A percentile compares a stretch with the other conserved stretches of the same genome.
These are phyloP conservation scores for Pyralis farinalis DNA, from an alignment of 2,888 invertebrate genomes.

Conservation along the genomic window DNA sequence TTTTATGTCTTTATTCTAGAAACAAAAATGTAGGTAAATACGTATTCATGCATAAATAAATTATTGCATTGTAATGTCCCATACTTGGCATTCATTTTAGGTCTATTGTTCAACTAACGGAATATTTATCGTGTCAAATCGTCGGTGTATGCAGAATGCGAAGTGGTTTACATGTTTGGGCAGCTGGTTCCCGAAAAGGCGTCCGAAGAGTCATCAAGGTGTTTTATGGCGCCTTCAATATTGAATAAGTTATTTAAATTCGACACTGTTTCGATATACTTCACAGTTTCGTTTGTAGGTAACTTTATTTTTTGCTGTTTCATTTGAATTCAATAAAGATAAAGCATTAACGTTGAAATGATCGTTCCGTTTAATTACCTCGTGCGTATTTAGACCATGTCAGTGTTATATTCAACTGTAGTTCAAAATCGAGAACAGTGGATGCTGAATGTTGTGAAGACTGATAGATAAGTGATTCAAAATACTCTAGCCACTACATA, in stretches of 20 bases:
- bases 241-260: conserved; percentile 6
- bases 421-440: no score
- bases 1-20: no score
- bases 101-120: conserved; percentile 49
- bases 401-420: no score
- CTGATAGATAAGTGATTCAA: no score
- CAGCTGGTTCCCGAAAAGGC: conserved; percentile 37
- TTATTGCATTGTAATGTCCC: background rate
- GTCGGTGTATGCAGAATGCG: conserved; percentile 35
- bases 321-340: background rate
- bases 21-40: no score
- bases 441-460: no score
- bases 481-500: no score
- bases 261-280: conserved; percentile 1
- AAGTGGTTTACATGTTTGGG: conserved; percentile 36
- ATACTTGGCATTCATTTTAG: conserved; percentile 26
- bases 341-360: background rate
- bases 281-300: conserved; percentile 1
- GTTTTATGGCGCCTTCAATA: conserved; percentile 7
- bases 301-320: background rate
- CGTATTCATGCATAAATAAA: no score
- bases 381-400: no score
- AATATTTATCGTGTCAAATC: conserved; percentile 43
- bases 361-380: background rate
- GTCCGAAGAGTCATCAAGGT: conserved; percentile 2